Evolutionary conservation across 2,888 invertebrate genomes (phyloP).

Genomic region (Trichacis sp.): DNA sequence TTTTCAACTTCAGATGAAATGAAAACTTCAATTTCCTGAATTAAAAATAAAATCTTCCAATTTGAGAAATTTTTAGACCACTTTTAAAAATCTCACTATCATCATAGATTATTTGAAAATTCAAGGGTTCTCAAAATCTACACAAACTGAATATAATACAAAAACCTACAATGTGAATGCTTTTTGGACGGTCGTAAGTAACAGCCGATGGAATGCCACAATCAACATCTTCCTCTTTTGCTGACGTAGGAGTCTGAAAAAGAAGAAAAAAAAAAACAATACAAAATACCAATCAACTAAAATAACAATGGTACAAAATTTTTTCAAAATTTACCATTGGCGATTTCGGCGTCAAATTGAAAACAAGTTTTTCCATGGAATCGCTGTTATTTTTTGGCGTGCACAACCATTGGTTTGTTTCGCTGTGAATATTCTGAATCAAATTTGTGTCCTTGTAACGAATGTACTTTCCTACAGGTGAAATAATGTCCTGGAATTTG

Average conservation of each 20-base stretch:
- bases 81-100: too few species aligned
- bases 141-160: too few species aligned
- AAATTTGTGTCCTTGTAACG: slow-evolving; percentile 53
- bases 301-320: too few species aligned
- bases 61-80: too few species aligned
- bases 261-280: slow-evolving; percentile 6
- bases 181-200: slow-evolving; percentile 47
- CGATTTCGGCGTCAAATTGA: slow-evolving; percentile 44
- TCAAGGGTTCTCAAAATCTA: too few species aligned
- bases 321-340: slow-evolving; percentile 25
- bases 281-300: too few species aligned
- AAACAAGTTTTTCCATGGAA: slow-evolving; percentile 33
- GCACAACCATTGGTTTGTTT: slow-evolving; percentile 47
- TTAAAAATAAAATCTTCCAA: too few species aligned
- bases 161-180: slow-evolving; percentile 49
- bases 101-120: too few species aligned
- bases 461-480: slow-evolving; percentile 60
- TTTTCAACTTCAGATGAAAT: too few species aligned
- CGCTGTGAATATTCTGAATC: slow-evolving; percentile 50
- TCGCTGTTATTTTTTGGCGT: slow-evolving; percentile 43
- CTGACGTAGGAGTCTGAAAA: slow-evolving; percentile 21
- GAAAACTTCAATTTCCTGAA: too few species aligned
- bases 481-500: slow-evolving; percentile 52
- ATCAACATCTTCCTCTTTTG: slow-evolving; percentile 36
- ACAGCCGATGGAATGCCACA: slow-evolving; percentile 47